Percentiles rank a stretch among this genome's conserved stretches.
phyloP scores from a whole-genome alignment of 2,797 vertebrate species.

The Notoglanidium macrostoma region DNA sequence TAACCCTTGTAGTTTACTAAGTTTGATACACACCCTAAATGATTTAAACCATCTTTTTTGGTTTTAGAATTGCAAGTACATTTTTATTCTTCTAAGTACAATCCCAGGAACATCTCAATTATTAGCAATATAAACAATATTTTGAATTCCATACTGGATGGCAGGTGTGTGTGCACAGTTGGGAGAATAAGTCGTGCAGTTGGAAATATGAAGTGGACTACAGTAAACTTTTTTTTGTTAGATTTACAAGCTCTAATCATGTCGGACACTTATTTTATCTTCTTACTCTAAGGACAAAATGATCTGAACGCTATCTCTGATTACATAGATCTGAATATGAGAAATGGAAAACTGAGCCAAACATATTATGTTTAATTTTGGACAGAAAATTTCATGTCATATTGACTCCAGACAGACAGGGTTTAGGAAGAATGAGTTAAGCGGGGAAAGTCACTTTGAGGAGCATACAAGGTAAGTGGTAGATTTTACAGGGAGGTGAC shows the following conservation, averaged over 20 bases:
- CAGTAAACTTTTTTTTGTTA: neutral
- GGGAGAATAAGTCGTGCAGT: too few species aligned
- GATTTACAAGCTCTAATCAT: neutral
- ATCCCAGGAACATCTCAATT: neutral
- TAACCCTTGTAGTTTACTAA: neutral
- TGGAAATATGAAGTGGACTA: neutral
- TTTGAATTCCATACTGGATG: neutral
- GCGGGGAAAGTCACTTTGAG: conserved; percentile 7
- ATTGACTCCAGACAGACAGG: neutral
- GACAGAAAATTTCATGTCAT: neutral
- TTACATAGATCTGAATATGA: neutral
- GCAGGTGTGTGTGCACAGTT: neutral
- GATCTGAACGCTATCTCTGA: neutral
- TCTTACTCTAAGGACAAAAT: neutral
- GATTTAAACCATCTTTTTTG: neutral
- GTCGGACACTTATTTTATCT: neutral
- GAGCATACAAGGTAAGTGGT: conserved; percentile 36
- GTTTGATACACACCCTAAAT: neutral
- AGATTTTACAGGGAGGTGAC: conserved; percentile 43
- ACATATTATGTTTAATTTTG: neutral
- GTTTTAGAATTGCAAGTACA: neutral
- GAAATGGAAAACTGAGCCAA: neutral
- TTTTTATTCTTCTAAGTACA: neutral
- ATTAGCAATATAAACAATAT: neutral
- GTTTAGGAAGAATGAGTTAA: conserved; percentile 1